Conservation (phyloP, 2,113 vertebrate genomes). For the Hippocampus abdominalis region DNA sequence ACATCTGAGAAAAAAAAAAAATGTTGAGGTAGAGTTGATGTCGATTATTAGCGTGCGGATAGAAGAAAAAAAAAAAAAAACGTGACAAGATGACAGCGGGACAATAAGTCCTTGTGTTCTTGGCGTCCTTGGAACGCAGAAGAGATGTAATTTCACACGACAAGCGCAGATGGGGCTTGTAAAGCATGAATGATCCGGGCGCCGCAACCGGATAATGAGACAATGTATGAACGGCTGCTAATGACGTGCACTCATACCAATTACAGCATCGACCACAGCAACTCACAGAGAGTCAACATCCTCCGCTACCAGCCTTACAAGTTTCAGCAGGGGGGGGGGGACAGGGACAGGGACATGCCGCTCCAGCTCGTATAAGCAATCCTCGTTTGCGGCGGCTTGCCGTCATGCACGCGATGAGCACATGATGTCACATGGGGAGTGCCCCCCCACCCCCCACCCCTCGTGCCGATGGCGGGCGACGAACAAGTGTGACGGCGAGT, state of each 20-base stretch:
- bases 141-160: slow-evolving; percentile 55
- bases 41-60: slow-evolving; percentile 40
- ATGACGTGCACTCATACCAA: slow-evolving; percentile 37
- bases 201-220: slow-evolving; percentile 40
- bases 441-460: not conserved
- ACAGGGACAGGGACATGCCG: slow-evolving; percentile 11
- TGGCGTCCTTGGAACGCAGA: slow-evolving; percentile 61
- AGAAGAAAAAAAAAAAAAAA: slow-evolving; percentile 8
- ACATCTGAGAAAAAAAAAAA: slow-evolving; percentile 45
- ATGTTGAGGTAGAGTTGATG: slow-evolving; percentile 33
- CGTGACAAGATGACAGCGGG: slow-evolving; percentile 37
- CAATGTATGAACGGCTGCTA: slow-evolving; percentile 24
- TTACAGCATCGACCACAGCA: slow-evolving; percentile 12
- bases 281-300: slow-evolving; percentile 20
- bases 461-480: slow-evolving; percentile 36
- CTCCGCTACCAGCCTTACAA: slow-evolving; percentile 4
- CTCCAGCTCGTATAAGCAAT: not conserved
- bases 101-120: slow-evolving; percentile 54
- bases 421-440: slow-evolving; percentile 27
- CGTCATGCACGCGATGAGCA: slow-evolving; percentile 39
- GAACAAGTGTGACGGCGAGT: slow-evolving; percentile 50
- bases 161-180: slow-evolving; percentile 54
- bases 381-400: slow-evolving; percentile 28
- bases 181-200: slow-evolving; percentile 57
- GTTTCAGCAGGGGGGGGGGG: slow-evolving; percentile 7